These are phyloP conservation scores for Xanthostigma xanthostigma DNA, from an alignment of 2,888 invertebrate genomes.

Conservation along the genomic window DNA sequence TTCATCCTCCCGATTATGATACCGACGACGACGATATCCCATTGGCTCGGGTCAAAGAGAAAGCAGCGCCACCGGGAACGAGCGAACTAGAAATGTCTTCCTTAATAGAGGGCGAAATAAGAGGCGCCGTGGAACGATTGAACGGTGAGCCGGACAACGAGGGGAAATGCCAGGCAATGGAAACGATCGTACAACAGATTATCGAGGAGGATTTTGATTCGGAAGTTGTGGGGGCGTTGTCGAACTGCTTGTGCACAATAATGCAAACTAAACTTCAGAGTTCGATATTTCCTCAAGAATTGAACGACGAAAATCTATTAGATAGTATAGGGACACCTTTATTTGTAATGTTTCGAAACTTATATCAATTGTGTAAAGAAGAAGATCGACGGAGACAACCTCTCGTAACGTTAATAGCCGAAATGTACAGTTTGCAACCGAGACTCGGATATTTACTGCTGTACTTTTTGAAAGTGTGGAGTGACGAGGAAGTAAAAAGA, in stretches of 20 bases:
- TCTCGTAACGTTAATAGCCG: slow-evolving; percentile 62
- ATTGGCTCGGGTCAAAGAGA: slow-evolving; percentile 56
- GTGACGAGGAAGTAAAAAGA: slow-evolving; percentile 33
- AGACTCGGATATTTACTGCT: slow-evolving; percentile 73
- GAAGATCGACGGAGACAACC: slow-evolving; percentile 66
- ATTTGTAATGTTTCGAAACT: slow-evolving; percentile 75
- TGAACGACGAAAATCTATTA: slow-evolving; percentile 46
- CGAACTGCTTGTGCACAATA: slow-evolving; percentile 41
- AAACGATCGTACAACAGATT: slow-evolving; percentile 43
- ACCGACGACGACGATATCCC: slow-evolving; percentile 65
- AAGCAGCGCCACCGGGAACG: slow-evolving; percentile 21
- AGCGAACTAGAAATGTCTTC: slow-evolving; percentile 28
- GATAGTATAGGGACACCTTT: slow-evolving; percentile 65
- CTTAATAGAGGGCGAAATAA: slow-evolving; percentile 38
- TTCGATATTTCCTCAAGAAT: slow-evolving; percentile 33
- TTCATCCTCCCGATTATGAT: slow-evolving; percentile 38
- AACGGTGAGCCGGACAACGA: slow-evolving; percentile 41
- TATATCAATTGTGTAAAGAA: slow-evolving; percentile 52
- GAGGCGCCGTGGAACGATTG: slow-evolving; percentile 36
- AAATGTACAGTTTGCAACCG: slow-evolving; percentile 57
- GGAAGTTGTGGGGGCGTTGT: slow-evolving; percentile 39
- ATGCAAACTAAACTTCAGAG: slow-evolving; percentile 30
- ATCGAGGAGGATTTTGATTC: slow-evolving; percentile 44
- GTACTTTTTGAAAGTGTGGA: slow-evolving; percentile 77
- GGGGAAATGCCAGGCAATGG: slow-evolving; percentile 47